Evolutionary conservation across 2,888 invertebrate genomes (phyloP).

Genomic region (Chironomus tentans): DNA sequence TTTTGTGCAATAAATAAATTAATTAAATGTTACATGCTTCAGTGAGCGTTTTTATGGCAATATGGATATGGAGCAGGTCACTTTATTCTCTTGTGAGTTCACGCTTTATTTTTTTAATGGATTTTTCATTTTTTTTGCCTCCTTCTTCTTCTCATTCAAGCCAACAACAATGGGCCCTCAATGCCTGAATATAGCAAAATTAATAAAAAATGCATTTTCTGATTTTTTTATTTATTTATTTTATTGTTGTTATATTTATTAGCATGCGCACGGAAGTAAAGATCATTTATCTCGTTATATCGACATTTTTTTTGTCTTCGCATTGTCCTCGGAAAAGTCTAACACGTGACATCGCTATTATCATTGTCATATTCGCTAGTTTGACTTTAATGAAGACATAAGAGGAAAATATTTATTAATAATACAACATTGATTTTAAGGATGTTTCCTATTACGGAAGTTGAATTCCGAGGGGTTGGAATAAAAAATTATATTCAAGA

Average conservation of each 20-base stretch:
- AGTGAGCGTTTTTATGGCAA: not conserved
- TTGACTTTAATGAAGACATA: slow-evolving; percentile 1
- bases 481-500: too few species aligned
- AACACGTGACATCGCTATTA: slow-evolving; percentile 14
- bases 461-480: not conserved
- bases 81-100: slow-evolving; percentile 22
- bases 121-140: not conserved
- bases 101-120: not conserved
- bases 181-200: not conserved
- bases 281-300: slow-evolving; percentile 27
- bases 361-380: not conserved
- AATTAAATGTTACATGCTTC: slow-evolving; percentile 24
- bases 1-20: slow-evolving; percentile 27
- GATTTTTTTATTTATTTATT: too few species aligned
- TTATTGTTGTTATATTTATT: not conserved
- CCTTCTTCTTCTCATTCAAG: not conserved
- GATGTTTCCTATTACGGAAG: too few species aligned
- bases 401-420: not conserved
- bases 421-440: not conserved
- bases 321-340: not conserved
- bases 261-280: slow-evolving; percentile 8
- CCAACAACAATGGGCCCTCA: not conserved
- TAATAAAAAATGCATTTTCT: not conserved
- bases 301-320: not conserved
- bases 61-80: slow-evolving; percentile 24